Percentiles rank a stretch among this genome's conserved stretches.
Conservation (phyloP, 1,140 invertebrate genomes). For the Latrodectus geometricus region DNA sequence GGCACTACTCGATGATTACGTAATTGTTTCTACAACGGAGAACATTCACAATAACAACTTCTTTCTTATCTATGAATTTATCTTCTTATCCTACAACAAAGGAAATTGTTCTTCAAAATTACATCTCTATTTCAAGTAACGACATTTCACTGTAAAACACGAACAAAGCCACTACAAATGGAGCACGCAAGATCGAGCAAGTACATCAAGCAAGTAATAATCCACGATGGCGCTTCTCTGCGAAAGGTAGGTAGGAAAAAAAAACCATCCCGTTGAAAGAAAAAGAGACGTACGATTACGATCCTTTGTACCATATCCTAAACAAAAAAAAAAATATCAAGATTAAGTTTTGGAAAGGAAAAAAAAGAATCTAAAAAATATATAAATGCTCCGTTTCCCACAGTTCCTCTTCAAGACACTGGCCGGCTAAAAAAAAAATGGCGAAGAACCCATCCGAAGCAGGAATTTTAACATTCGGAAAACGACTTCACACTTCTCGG, state of each 20-base stretch:
- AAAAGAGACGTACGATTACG: too few species aligned
- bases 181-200: too few species aligned
- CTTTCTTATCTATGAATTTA: too few species aligned
- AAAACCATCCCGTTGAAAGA: too few species aligned
- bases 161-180: too few species aligned
- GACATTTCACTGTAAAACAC: too few species aligned
- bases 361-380: not conserved
- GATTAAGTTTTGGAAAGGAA: not conserved
- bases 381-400: not conserved
- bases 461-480: constrained; percentile 27
- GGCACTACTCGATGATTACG: too few species aligned
- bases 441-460: not conserved
- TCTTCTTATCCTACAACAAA: too few species aligned
- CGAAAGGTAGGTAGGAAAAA: not conserved
- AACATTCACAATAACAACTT: too few species aligned
- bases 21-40: too few species aligned
- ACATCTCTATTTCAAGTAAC: too few species aligned
- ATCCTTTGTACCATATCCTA: not conserved
- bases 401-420: not conserved
- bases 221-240: not conserved
- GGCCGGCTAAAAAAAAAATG: not conserved
- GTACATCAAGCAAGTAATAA: not conserved
- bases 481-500: constrained; percentile 35
- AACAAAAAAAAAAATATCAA: not conserved
- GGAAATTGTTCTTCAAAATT: too few species aligned